Evolutionary conservation across 2,888 invertebrate species (phyloP).

Genomic region (Eilema depressum): DNA sequence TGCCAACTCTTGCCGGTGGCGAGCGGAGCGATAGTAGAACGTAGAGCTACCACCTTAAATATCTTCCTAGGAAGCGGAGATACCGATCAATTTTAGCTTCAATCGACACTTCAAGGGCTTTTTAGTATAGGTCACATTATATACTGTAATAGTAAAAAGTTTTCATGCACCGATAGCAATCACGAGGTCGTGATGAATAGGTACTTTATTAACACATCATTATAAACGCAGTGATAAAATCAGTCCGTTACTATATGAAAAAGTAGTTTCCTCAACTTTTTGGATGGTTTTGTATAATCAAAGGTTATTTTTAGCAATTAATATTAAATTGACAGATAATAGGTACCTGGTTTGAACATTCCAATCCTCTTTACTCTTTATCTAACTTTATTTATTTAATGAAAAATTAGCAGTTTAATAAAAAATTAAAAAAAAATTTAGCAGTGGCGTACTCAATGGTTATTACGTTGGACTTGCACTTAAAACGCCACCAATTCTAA

Average conservation of each 20-base stretch:
- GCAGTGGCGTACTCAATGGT: too few species aligned
- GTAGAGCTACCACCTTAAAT: not conserved
- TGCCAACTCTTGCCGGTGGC: not conserved
- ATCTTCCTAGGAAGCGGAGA: not conserved
- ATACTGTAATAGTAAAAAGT: not conserved
- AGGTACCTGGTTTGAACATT: not conserved
- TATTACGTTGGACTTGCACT: not conserved
- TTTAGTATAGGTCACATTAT: not conserved
- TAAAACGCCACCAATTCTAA: not conserved
- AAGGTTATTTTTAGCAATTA: not conserved
- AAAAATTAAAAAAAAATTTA: too few species aligned
- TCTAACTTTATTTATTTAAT: not conserved
- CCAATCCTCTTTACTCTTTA: not conserved
- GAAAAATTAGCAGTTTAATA: not conserved
- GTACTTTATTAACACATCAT: not conserved
- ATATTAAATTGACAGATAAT: not conserved
- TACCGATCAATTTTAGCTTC: not conserved
- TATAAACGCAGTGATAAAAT: constrained; percentile 1
- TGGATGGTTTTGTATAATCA: not conserved
- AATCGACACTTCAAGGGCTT: constrained; percentile 1
- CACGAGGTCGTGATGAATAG: not conserved
- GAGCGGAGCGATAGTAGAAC: not conserved
- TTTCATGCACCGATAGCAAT: not conserved
- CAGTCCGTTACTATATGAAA: not conserved
- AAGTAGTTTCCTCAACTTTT: not conserved